Base-by-base conservation (phyloP, 2,797 vertebrate genomes). In the Coregonus sp. region DNA sequence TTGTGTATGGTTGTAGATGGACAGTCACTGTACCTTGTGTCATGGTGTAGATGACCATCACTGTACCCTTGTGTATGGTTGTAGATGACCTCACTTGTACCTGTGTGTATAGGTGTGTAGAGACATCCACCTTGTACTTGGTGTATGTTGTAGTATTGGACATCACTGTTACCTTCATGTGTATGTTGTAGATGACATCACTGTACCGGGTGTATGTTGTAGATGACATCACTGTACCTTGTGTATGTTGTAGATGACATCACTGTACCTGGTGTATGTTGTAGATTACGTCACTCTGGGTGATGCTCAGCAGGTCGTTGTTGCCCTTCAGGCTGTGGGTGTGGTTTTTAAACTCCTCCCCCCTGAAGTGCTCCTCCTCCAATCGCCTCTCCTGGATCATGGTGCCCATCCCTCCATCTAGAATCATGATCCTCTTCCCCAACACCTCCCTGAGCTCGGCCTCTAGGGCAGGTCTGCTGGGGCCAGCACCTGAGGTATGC, bases 351-450 rank as follows among this genome's bases (percentile, higher is more conserved):
- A 99, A 97, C 82, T 98, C 97, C 0, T 92, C 87, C 5, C 96
- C 97, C 74, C 94, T 92, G 88, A 98, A 99, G 82, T 95, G 90
- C 0, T 95, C 93, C 75, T 99, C 98, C 70, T 89, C 89, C 0
- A 99, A 88, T 0, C 80, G 89, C 11, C 88, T 88, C 68, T 91
- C 95, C 85, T 99, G 98, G 85, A 99, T 96, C 97, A 99, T 98
- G 20, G 98, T 99, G 12, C 98, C 98, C 98, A 99, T 98, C 1
- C 96, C 98, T 3, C 98, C 98, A 18, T 99, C 97, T 72, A 99
- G 91, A 84, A 99, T 89, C 96, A 99, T 94, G 75, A 99, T 96
- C 82, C 94, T 95, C 77, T 96, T 91, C 86, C 75, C 93, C 67
- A 99, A 91, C 75, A 95, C 66, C 5, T 87, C 90, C 78, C 92